These are phyloP conservation scores for Cataglyphis hispanica DNA, from an alignment of 1,140 invertebrate species.

Conservation along the genomic window DNA sequence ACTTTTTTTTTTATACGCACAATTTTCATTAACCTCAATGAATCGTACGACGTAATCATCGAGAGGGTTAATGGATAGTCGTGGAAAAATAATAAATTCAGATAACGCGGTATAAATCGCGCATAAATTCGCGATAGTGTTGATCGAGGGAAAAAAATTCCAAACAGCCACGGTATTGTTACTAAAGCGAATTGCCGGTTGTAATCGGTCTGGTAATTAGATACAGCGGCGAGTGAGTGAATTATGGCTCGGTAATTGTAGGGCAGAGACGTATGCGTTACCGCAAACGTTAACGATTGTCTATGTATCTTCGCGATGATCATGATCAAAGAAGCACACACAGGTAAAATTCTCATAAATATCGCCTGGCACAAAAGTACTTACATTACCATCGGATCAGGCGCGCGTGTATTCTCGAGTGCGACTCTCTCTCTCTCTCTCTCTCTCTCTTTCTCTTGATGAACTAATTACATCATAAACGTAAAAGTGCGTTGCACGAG, in stretches of 20 bases:
- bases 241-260: slow-evolving; percentile 50
- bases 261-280: slow-evolving; percentile 46
- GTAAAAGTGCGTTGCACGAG: neutral
- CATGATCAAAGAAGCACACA: slow-evolving; percentile 24
- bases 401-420: neutral
- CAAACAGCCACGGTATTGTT: slow-evolving; percentile 24
- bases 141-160: slow-evolving; percentile 10
- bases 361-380: slow-evolving; percentile 18
- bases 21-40: neutral
- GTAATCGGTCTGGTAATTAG: slow-evolving; percentile 73
- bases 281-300: slow-evolving; percentile 56
- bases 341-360: slow-evolving; percentile 42
- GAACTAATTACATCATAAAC: slow-evolving; percentile 46
- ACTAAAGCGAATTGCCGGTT: slow-evolving; percentile 71
- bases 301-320: slow-evolving; percentile 57
- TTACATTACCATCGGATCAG: neutral
- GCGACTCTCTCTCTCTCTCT: neutral
- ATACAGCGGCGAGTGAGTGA: slow-evolving; percentile 50
- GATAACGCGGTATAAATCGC: neutral
- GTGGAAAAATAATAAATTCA: slow-evolving; percentile 19
- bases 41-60: neutral
- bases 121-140: neutral
- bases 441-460: too few relatives aligned
- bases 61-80: neutral
- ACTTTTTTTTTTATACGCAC: neutral